phyloP scores from a whole-genome alignment of 2,797 vertebrate species.

The Alcedo atthis region DNA sequence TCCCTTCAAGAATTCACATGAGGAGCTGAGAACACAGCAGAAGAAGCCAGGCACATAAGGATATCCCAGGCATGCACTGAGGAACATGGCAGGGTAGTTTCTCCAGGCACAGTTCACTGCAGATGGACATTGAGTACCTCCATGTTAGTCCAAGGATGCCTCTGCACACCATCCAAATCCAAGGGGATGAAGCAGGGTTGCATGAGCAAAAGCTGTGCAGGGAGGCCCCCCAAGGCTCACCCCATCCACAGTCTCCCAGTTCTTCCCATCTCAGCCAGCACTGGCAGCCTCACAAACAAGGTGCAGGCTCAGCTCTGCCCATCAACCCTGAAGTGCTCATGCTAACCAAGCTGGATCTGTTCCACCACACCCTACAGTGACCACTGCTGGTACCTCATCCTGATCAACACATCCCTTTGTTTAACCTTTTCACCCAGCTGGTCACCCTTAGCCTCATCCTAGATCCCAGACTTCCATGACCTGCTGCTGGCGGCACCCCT shows the following conservation, averaged over 20 bases:
- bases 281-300: fast-evolving
- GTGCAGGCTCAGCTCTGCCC: fast-evolving
- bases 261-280: not conserved
- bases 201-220: not conserved
- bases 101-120: not conserved
- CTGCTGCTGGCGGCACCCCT: not conserved
- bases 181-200: not conserved
- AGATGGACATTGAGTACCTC: not conserved
- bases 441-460: not conserved
- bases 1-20: not conserved
- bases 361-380: not conserved
- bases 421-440: not conserved
- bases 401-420: not conserved
- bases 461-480: not conserved
- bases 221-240: not conserved
- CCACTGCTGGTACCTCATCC: not conserved
- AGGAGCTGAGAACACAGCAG: not conserved
- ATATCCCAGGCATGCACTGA: not conserved
- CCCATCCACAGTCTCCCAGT: not conserved
- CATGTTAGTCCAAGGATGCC: not conserved
- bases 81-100: not conserved
- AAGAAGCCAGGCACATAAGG: not conserved
- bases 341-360: not conserved
- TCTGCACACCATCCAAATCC: not conserved
- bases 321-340: fast-evolving